Evolutionary conservation across 2,888 invertebrate species (phyloP), one percentile per base, ranked within the genome.

Genomic region (Eilema caniola): DNA sequence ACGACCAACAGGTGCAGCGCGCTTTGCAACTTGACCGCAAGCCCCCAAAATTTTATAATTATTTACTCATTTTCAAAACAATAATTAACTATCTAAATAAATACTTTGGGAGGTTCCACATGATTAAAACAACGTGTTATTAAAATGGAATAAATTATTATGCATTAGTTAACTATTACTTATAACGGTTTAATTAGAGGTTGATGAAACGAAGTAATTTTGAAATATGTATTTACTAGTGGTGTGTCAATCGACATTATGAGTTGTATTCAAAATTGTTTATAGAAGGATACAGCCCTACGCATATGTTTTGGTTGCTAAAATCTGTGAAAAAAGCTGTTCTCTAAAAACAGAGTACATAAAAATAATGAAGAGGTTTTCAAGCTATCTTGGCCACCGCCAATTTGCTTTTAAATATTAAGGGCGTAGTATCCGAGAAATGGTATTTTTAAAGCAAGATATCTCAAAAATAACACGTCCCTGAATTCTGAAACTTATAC

Each of bases 11-110:
- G 90, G 89, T 90, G 90, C 83, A 64, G 60, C 80, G 77, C 73
- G 82, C 80, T 62, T 72, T 70, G 71, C 79, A 78, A 65, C n/a
- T 28, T 69, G 75, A 74, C 71, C 81, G 69, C 78, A 79, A 77
- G 53, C 80, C 87, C 87, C 85, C 76, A 86, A 86, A 86, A 85
- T 86, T 85, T 88, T 83, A 85, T 88, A 88, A 90, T 89, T 87
- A 89, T 83, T 85, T 80, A 85, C 80, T 82, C 82, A 78, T 80
- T 81, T 53, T n/a, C 83, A 80, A 86, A 84, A 77, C 83, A 85
- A 86, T 88, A 88, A 91, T 90, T 90, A 90, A 71, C 68, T 62
- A 70, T 85, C 84, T 86, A 87, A 89, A 85, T 88, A 88, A 91
- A 89, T 88, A 86, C 80, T 77, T 81, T 74, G 80, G 77, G 75